phyloP scores from a whole-genome alignment of 1,140 invertebrate genomes.

The Phocides pigmalion region DNA sequence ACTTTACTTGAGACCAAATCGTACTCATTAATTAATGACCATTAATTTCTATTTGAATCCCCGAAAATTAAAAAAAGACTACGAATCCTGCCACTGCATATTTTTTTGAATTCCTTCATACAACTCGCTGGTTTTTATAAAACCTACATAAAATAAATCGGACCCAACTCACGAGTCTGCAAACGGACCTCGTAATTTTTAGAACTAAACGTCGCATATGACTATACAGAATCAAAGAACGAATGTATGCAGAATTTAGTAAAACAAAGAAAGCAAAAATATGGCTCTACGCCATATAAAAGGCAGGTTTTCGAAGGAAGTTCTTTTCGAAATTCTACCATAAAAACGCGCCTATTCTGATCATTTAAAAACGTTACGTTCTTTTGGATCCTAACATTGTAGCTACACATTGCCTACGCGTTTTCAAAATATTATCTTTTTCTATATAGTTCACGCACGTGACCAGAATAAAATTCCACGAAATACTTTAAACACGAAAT shows the following conservation, averaged over 20 bases:
- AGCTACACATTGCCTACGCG: no score
- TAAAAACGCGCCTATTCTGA: slow-evolving; percentile 10
- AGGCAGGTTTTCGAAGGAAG: slow-evolving; percentile 12
- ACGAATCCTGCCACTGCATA: no score
- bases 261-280: slow-evolving; percentile 28
- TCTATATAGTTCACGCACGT: no score
- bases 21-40: no score
- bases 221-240: slow-evolving; percentile 27
- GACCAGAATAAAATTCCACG: no score
- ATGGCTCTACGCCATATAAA: slow-evolving; percentile 13
- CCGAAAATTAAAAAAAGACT: background rate
- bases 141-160: slow-evolving; percentile 15
- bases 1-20: no score
- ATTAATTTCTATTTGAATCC: no score
- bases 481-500: no score
- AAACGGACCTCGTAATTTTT: slow-evolving; percentile 19
- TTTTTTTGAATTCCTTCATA: background rate
- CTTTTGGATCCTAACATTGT: no score
- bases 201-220: slow-evolving; percentile 12
- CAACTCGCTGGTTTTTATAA: background rate
- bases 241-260: slow-evolving; percentile 28
- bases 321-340: slow-evolving; percentile 23
- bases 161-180: background rate
- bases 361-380: background rate
- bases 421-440: no score